Percentiles rank a stretch among this genome's conserved stretches.
phyloP scores from a whole-genome alignment of 2,888 invertebrate genomes.

The Sarcophaga variegata region DNA sequence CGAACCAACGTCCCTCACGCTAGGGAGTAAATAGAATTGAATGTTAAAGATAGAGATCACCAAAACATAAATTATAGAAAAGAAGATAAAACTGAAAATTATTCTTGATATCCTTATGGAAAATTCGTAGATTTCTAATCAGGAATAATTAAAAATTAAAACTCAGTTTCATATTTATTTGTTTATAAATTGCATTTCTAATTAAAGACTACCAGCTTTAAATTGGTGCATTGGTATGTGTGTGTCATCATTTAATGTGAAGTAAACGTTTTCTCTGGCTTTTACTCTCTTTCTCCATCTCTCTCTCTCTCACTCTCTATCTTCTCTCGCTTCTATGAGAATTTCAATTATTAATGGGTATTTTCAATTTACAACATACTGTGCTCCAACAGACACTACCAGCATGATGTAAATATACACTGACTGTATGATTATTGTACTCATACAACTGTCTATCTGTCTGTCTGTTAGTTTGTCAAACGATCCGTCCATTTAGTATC shows the following conservation, averaged over 20 bases:
- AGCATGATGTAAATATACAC: slow-evolving; percentile 14
- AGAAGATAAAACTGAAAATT: too few relatives aligned
- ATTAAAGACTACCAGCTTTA: too few relatives aligned
- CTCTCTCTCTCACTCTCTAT: neutral
- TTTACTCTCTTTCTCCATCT: neutral
- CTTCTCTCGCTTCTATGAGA: slow-evolving; percentile 50
- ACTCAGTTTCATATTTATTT: too few relatives aligned
- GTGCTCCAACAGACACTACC: neutral
- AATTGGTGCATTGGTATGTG: neutral
- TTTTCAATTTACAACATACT: slow-evolving; percentile 52
- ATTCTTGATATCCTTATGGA: too few relatives aligned
- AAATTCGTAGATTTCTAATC: too few relatives aligned
- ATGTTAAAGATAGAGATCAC: too few relatives aligned
- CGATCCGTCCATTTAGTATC: neutral
- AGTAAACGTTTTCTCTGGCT: neutral
- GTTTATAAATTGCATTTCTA: too few relatives aligned
- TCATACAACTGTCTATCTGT: neutral
- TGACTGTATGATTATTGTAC: slow-evolving; percentile 15
- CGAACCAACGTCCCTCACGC: too few relatives aligned
- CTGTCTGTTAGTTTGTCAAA: neutral
- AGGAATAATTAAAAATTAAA: too few relatives aligned
- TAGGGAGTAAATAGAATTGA: too few relatives aligned
- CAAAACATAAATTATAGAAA: too few relatives aligned
- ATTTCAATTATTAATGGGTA: slow-evolving; percentile 61
- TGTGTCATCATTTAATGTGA: neutral